Evolutionary conservation across 2,113 vertebrate genomes (phyloP).

Genomic region (Bombycilla garrulus): DNA sequence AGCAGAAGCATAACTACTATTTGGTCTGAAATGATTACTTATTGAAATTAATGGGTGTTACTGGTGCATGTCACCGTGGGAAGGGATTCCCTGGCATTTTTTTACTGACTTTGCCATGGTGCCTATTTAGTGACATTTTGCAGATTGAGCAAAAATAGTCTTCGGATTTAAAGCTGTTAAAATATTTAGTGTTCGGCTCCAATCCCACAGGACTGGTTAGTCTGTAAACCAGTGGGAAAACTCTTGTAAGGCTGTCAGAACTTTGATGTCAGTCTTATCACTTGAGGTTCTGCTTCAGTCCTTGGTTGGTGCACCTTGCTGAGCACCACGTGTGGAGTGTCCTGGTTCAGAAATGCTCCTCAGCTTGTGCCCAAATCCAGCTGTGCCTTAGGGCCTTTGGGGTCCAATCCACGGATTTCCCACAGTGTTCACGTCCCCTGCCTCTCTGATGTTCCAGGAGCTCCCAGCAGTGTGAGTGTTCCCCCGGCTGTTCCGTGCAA

Average conservation of each 20-base stretch:
- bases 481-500: not conserved
- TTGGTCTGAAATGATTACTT: not conserved
- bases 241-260: not conserved
- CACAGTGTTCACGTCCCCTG: not conserved
- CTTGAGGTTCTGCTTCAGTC: not conserved
- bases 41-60: not conserved
- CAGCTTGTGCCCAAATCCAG: not conserved
- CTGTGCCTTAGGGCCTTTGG: not conserved
- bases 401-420: accelerated
- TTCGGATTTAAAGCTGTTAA: not conserved
- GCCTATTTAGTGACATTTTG: not conserved
- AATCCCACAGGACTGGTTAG: not conserved
- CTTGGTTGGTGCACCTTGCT: accelerated
- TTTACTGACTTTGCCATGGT: not conserved
- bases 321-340: not conserved
- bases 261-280: not conserved
- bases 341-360: not conserved
- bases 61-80: not conserved
- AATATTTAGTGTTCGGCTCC: not conserved
- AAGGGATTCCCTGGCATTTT: not conserved
- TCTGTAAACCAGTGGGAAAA: not conserved
- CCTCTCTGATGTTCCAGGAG: no score
- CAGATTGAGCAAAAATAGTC: not conserved
- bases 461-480: accelerated
- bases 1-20: not conserved